Evolutionary conservation across 2,797 vertebrate genomes (phyloP).

Genomic region (Paratrypauchen microcephalus): DNA sequence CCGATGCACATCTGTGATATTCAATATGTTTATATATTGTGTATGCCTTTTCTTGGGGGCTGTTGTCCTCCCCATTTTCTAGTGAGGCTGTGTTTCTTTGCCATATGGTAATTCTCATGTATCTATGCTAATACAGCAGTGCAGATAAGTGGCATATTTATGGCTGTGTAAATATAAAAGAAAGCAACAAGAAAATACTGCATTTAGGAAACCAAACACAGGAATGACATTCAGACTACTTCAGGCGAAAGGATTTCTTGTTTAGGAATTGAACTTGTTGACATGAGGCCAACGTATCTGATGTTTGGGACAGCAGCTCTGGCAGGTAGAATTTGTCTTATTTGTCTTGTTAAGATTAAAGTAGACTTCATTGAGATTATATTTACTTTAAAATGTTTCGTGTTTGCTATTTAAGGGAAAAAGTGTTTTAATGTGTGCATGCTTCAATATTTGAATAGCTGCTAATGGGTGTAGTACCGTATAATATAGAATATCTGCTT

Average conservation of each 20-base stretch:
- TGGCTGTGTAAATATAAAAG: slow-evolving; percentile 35
- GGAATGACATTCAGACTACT: neutral
- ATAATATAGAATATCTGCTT: neutral
- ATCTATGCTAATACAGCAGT: slow-evolving; percentile 36
- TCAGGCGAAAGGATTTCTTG: neutral
- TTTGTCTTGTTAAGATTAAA: no score
- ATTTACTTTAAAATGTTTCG: neutral
- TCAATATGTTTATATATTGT: slow-evolving; percentile 15
- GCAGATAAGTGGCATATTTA: slow-evolving; percentile 60
- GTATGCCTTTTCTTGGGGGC: slow-evolving; percentile 15
- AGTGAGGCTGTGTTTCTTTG: slow-evolving; percentile 25
- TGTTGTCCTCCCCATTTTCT: slow-evolving; percentile 26
- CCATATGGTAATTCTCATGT: slow-evolving; percentile 41
- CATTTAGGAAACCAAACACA: no score
- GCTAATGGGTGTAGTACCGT: neutral
- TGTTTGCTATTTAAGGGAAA: neutral
- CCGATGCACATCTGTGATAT: slow-evolving; percentile 23
- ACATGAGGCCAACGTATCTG: neutral
- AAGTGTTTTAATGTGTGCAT: neutral
- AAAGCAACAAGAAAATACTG: slow-evolving; percentile 14
- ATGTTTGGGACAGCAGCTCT: neutral
- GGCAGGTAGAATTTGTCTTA: neutral
- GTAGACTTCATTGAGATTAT: neutral
- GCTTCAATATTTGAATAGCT: neutral
- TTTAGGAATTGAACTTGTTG: neutral